A percentile compares a stretch with the other conserved stretches of the same genome.
These are phyloP conservation scores for Clarias pachynema DNA, from an alignment of 2,797 vertebrate genomes.

Conservation along the genomic window DNA sequence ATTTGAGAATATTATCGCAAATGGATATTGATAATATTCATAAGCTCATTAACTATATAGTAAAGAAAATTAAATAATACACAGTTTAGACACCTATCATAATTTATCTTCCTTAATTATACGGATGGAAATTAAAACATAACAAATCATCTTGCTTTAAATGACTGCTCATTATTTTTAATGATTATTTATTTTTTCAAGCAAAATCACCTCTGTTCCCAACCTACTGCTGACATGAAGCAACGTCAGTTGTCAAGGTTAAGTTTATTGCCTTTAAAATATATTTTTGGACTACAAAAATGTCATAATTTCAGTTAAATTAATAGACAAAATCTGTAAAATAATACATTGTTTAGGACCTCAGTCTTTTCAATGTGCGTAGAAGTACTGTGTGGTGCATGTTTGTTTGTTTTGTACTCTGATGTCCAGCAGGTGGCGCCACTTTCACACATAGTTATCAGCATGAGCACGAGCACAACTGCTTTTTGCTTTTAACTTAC, in stretches of 20 bases:
- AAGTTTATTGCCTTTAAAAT: not conserved
- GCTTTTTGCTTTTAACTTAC: not conserved
- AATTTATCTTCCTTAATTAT: not conserved
- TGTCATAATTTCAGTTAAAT: no score
- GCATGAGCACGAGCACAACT: not conserved
- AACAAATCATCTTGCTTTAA: not conserved
- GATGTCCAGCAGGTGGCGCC: constrained; percentile 52
- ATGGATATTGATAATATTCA: not conserved
- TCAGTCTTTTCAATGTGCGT: not conserved
- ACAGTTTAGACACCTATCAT: not conserved
- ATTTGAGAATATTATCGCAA: not conserved
- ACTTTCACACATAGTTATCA: constrained; percentile 19
- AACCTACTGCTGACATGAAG: not conserved
- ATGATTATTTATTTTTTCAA: not conserved
- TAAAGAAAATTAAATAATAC: not conserved
- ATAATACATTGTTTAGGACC: not conserved
- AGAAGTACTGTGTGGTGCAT: not conserved
- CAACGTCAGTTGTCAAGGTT: not conserved
- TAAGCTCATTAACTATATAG: not conserved
- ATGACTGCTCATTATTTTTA: not conserved
- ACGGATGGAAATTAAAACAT: not conserved
- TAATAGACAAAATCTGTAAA: no score
- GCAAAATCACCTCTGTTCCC: not conserved
- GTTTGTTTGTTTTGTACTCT: not conserved
- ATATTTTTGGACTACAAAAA: not conserved